These are phyloP conservation scores for human DNA, from an alignment of 2,113 vertebrate genomes.

Conservation along the genomic window DNA sequence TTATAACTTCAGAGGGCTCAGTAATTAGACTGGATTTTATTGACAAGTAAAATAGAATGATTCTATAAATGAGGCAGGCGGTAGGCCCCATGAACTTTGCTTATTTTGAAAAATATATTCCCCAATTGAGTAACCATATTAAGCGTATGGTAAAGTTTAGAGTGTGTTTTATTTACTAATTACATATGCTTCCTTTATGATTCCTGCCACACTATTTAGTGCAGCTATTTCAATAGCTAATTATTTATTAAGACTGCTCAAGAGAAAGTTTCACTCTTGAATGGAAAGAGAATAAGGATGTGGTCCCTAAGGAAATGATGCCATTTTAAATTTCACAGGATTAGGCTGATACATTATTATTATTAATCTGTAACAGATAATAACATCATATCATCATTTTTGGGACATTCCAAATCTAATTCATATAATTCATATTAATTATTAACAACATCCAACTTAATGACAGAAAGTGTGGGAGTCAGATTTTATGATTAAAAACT, in stretches of 20 bases:
- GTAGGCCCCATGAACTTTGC: not conserved
- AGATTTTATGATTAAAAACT: constrained; percentile 75
- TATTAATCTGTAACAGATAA: constrained; percentile 43
- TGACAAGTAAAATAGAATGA: constrained; percentile 42
- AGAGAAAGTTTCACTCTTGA: constrained; percentile 42
- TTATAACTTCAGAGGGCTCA: constrained; percentile 33
- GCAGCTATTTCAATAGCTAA: constrained; percentile 34
- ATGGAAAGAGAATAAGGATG: constrained; percentile 40
- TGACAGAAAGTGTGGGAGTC: constrained; percentile 77
- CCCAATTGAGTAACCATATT: not conserved
- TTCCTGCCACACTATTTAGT: not conserved
- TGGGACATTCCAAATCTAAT: constrained; percentile 64
- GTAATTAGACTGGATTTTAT: constrained; percentile 55
- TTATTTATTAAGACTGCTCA: constrained; percentile 54
- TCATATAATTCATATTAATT: constrained; percentile 81
- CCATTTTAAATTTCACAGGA: constrained; percentile 46
- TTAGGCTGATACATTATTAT: not conserved
- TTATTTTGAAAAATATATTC: constrained; percentile 26
- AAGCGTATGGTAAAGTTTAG: constrained; percentile 40
- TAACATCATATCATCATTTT: not conserved
- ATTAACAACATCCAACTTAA: constrained; percentile 78
- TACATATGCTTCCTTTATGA: constrained; percentile 18
- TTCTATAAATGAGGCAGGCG: constrained; percentile 27
- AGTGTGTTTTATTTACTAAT: constrained; percentile 37
- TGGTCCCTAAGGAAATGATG: constrained; percentile 29